These are phyloP conservation scores for Leistus spinibarbis DNA, from an alignment of 2,888 invertebrate species.

Conservation along the genomic window DNA sequence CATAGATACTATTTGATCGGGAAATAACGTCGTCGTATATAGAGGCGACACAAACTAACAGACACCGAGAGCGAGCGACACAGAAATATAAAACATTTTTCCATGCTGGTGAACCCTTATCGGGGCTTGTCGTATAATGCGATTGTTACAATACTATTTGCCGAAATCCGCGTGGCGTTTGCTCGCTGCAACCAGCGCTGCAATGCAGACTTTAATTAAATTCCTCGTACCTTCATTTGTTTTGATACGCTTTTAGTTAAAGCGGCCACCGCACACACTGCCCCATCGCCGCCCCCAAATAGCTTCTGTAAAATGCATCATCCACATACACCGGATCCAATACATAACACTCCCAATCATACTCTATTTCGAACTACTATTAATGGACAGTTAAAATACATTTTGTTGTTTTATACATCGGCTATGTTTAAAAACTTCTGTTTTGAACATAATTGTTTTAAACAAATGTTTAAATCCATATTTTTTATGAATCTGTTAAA, in stretches of 20 bases:
- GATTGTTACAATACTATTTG: slow-evolving; percentile 29
- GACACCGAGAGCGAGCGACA: background rate
- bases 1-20: background rate
- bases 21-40: background rate
- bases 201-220: slow-evolving; percentile 35
- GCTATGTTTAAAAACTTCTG: no score
- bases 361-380: no score
- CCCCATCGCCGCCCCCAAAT: background rate
- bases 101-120: slow-evolving; percentile 1
- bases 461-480: no score
- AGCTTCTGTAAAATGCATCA: slow-evolving; percentile 22
- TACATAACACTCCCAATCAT: no score
- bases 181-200: slow-evolving; percentile 7
- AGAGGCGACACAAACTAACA: background rate
- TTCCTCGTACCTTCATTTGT: slow-evolving; percentile 37
- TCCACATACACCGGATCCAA: background rate
- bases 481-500: no score
- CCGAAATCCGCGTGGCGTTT: slow-evolving; percentile 20
- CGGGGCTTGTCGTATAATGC: slow-evolving; percentile 9
- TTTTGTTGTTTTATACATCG: no score
- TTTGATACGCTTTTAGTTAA: slow-evolving; percentile 39
- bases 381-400: no score
- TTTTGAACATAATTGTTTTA: no score
- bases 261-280: background rate
- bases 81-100: slow-evolving; percentile 32